Conservation (phyloP, 1,140 invertebrate species). For the Scaptomyza montana region DNA sequence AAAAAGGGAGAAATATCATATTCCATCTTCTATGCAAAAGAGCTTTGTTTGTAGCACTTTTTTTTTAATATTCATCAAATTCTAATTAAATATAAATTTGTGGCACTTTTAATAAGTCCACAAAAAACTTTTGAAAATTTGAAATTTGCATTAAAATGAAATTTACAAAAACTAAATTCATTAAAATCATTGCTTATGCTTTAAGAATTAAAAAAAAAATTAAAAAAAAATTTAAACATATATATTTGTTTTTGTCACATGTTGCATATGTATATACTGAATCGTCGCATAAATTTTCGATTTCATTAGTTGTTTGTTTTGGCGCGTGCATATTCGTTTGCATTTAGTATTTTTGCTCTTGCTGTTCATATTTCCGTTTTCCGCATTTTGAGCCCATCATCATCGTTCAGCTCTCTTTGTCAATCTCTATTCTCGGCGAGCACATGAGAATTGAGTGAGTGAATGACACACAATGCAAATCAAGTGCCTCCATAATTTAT, state of each 20-base stretch:
- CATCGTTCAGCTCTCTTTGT: conserved; percentile 12
- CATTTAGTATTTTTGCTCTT: conserved; percentile 24
- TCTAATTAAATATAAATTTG: conserved; percentile 37
- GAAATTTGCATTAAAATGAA: conserved; percentile 41
- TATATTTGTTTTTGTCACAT: too few species aligned
- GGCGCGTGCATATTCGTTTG: background rate
- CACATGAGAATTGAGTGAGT: conserved; percentile 2
- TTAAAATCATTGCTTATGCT: too few species aligned
- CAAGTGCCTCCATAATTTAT: conserved; percentile 51
- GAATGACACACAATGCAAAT: conserved; percentile 19
- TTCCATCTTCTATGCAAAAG: conserved; percentile 18
- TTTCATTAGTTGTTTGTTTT: conserved; percentile 29
- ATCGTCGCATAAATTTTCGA: background rate
- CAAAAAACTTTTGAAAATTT: too few species aligned
- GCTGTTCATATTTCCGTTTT: conserved; percentile 65
- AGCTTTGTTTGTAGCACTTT: background rate
- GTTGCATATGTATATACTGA: background rate
- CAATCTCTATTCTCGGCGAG: conserved; percentile 15
- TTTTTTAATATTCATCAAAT: conserved; percentile 50
- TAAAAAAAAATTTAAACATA: too few species aligned
- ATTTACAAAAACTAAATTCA: too few species aligned
- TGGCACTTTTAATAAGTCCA: background rate
- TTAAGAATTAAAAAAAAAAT: too few species aligned
- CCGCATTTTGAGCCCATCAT: conserved; percentile 14
- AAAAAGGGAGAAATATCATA: background rate